Conservation (phyloP, 2,113 vertebrate species). For the Cavia aperea region DNA sequence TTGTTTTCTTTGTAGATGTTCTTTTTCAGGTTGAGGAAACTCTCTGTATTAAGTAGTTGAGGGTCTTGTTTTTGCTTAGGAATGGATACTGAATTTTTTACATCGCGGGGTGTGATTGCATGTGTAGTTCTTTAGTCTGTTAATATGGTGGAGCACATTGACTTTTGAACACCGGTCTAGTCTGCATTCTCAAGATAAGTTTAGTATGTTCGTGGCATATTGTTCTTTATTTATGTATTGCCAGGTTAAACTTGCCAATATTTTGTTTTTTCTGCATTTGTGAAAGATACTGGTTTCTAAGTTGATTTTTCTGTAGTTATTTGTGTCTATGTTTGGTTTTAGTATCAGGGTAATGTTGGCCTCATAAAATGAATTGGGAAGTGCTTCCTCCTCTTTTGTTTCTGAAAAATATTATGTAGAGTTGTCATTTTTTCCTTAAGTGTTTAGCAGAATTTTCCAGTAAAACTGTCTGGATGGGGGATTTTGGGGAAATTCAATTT, state of each 20-base stretch:
- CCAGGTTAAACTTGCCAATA: background rate
- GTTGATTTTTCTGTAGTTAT: background rate
- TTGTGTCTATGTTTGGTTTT: constrained; percentile 17
- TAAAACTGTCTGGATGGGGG: constrained; percentile 7
- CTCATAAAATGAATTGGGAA: background rate
- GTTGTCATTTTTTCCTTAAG: constrained; percentile 14
- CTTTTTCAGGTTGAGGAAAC: background rate
- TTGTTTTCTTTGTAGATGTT: background rate
- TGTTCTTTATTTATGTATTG: background rate
- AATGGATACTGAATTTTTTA: constrained; percentile 19
- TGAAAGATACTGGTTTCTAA: background rate
- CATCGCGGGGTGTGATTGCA: background rate
- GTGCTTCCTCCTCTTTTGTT: background rate
- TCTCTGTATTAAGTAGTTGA: background rate
- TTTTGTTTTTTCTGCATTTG: constrained; percentile 9
- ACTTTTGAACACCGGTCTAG: background rate
- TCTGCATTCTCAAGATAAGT: background rate
- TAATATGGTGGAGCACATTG: background rate
- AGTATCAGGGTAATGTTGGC: background rate
- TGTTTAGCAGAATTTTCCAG: constrained; percentile 30
- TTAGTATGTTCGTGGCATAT: background rate
- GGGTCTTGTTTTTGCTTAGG: background rate
- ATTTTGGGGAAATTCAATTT: background rate
- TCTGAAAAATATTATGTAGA: background rate
- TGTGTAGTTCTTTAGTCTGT: background rate